Conservation (phyloP, 92 coral and sea anemone species). For the Anthopleura xanthogrammica region DNA sequence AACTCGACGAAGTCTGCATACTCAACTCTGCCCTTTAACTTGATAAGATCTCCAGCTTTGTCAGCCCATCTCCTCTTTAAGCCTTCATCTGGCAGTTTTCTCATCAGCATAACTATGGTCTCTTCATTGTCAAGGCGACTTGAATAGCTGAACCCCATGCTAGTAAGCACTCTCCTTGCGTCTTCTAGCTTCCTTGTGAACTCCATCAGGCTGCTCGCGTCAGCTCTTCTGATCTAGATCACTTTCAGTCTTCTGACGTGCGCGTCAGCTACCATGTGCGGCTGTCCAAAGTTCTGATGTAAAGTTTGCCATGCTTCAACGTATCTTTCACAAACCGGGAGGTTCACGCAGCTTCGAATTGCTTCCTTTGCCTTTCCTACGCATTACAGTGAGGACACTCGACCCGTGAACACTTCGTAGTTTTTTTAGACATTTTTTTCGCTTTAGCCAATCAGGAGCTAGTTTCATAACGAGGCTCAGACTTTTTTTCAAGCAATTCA, state of each 20-base stretch:
- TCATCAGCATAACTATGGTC: slow-evolving; percentile 66
- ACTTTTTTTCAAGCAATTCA: too few species aligned
- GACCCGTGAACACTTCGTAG: too few species aligned
- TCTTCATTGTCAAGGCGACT: slow-evolving; percentile 70
- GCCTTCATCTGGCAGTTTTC: slow-evolving; percentile 67
- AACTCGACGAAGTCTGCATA: slow-evolving; percentile 55
- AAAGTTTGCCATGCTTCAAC: slow-evolving; percentile 51
- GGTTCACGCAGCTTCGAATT: slow-evolving; percentile 60
- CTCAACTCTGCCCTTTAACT: slow-evolving; percentile 34
- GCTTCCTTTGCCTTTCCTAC: slow-evolving; percentile 64
- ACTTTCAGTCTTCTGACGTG: slow-evolving; percentile 61
- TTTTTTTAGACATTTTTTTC: too few species aligned
- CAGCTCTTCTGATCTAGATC: slow-evolving; percentile 51
- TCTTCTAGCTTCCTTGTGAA: slow-evolving; percentile 53
- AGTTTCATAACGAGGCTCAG: too few species aligned
- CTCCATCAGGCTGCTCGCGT: slow-evolving; percentile 67
- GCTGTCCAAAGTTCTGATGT: slow-evolving; percentile 69
- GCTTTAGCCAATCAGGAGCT: too few species aligned
- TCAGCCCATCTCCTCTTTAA: slow-evolving; percentile 73
- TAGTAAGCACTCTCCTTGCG: slow-evolving; percentile 47
- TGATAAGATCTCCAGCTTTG: slow-evolving; percentile 69
- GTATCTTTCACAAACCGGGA: slow-evolving; percentile 47
- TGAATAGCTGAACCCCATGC: slow-evolving; percentile 62
- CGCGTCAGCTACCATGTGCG: slow-evolving; percentile 71
- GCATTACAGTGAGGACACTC: too few species aligned